Evolutionary conservation across 2,888 invertebrate genomes (phyloP), one percentile per base, ranked within the genome.

Genomic region (Lasioglossum malachurum): DNA sequence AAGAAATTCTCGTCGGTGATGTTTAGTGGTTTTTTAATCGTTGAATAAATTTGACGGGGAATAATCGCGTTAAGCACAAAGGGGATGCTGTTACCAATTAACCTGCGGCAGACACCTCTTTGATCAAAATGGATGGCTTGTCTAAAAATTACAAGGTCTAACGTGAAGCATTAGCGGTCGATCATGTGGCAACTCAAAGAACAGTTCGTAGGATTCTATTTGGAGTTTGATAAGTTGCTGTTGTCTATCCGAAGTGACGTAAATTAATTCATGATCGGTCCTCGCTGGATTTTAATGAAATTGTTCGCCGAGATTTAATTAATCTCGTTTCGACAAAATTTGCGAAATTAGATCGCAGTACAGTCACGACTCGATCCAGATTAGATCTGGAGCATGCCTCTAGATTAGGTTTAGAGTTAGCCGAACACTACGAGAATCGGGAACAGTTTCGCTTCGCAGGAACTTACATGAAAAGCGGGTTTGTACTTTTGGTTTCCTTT

Each of bases 401-500:
- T 64, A 31, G 35, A 67, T 67, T 67, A 67, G 67, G 67, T 67
- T 67, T 19, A 31, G 19, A 67, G 35, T 67, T 67, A 67, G 35
- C 23, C 35, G 64, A 16, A 31, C 64, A 1, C 35, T 19, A 4
- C 69, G 38, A 41, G 35, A 38, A 23, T 38, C 38, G 23, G 23
- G 69, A 38, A 12, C 38, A 69, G 38, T 38, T 35, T 38, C 35
- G 19, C 10, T 23, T 1, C n/a, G 35, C 35, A 10, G 35, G 35
- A 69, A 35, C 23, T 35, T 23, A 8, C 38, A 19, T 4, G 69
- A 23, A 38, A 69, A 69, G 23, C 38, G 38, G 4, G 69, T 23
- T 23, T 19, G 69, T 38, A 69, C 69, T 69, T 69, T 38, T 35
- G 69, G 69, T 69, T 69, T 69, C 69, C 69, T 38, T 69, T 10